Base-by-base conservation (phyloP, 2,888 invertebrate species). In the Eupithecia pulchellata region DNA sequence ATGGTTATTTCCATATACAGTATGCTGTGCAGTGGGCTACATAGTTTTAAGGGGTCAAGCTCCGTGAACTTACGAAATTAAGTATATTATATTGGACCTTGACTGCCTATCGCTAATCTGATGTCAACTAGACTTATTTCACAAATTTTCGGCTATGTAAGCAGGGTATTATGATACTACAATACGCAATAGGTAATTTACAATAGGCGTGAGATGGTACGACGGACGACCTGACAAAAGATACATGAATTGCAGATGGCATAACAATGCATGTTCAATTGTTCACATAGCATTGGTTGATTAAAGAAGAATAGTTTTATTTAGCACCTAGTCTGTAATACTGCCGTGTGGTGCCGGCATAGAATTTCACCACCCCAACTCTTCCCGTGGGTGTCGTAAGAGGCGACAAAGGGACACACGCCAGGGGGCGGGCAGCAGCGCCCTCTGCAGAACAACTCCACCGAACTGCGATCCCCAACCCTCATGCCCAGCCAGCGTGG, bases 1-100 rank as follows among this genome's bases (percentile, higher is more conserved):
- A 61, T 36, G 20, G 34, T 34, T 61, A 61, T 61, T 61, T 34
- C 30, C 47, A 52, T 75, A 73, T 68, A 72, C 77, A 66, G 78
- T 61, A 11, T 34, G 61, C 58, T 68, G 71, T 70, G 13, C 72
- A 73, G 69, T 63, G 58, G 30, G 60, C 65, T 69, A 73, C 73
- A 73, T 75, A 73, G 64, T 66, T 73, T 71, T 17, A 63, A 68
- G 65, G 30, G 77, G 78, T 75, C 75, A 72, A 73, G 61, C 61
- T 39, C 64, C 73, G 42, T 70, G 70, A 74, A 72, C 52, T 72
- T 47, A 66, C 67, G 68, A 76, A 82, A 85, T 84, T 82, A 79
- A 80, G 9, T 76, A 77, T 81, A 83, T 85, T 84, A 82, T 84
- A 82, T 78, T 75, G 5, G 27, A 67, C 64, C 68, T 68, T 64